Base-by-base conservation (phyloP, 92 coral and sea anemone species). In the Desmophyllum pertusum region DNA sequence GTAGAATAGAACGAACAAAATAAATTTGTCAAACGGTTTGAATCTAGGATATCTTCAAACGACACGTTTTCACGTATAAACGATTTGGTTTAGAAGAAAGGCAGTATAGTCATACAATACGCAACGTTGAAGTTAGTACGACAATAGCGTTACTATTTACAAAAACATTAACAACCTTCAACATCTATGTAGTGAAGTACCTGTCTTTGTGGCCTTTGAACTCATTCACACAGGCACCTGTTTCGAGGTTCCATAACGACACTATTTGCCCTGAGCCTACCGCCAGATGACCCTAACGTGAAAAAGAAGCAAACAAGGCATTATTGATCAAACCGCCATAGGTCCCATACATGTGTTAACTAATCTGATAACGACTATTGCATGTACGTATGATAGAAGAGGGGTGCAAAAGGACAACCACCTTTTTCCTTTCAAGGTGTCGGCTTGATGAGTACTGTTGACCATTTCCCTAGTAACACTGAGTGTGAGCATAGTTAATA, bases 191-290 rank as follows among this genome's bases (percentile, higher is more conserved):
- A 10, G 30, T 43, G 77, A 46, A 30, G 35, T 87, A 97, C 99
- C 99, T 92, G 42, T 75, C 96, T 70, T 94, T 91, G 70, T 97
- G 99, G 15, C 99, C 99, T 65, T 80, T 86, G 59, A 97, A 88
- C 73, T 94, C 99, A 53, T 93, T 83, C 29, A 91, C 77, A 66
- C 95, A 94, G 55, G 91, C 67, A 9, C 94, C 98, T 0, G 88
- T 94, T 48, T 83, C 87, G 29, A 96, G 81, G 76, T 85, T 89
- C 99, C 99, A 96, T 57, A 96, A 77, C 4, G 97, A 94, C 66
- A 97, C 93, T 17, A 88, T 70, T 17, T 92, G 81, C 25, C 98
- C 97, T 9, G 99, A 86, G 5, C 94, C 95, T 31, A 90, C 92
- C 21, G 96, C 99, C 39, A 97, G 53, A 76, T 90, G 89, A 27